phyloP scores from a whole-genome alignment of 1,140 invertebrate species.

The Teleogryllus occipitalis region DNA sequence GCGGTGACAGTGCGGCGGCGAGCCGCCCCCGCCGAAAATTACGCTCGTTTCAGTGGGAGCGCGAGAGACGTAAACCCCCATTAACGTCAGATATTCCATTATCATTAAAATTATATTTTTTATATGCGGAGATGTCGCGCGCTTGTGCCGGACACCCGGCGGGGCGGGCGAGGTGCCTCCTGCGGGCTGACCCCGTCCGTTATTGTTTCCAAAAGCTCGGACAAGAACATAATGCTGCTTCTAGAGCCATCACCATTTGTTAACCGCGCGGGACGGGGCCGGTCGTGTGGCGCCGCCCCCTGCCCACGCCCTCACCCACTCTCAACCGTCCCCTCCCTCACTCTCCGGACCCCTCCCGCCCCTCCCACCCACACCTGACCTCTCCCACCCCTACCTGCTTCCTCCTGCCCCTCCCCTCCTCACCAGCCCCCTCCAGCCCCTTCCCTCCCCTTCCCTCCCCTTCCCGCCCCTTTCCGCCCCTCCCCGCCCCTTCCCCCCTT shows the following conservation, averaged over 20 bases:
- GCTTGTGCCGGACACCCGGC: background rate
- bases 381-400: background rate
- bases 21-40: background rate
- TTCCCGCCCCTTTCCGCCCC: background rate
- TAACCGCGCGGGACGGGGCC: background rate
- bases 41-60: background rate
- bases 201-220: conserved; percentile 4
- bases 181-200: background rate
- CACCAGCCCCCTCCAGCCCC: no score
- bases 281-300: background rate
- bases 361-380: no score
- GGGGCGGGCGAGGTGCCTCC: background rate
- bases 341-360: background rate
- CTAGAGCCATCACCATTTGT: background rate
- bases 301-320: no score
- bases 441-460: no score
- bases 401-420: background rate
- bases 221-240: conserved; percentile 4
- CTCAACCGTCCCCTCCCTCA: background rate
- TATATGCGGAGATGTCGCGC: background rate
- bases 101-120: conserved; percentile 6
- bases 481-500: no score
- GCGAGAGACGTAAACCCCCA: background rate
- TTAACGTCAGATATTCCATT: conserved; percentile 5
- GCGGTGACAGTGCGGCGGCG: background rate